A percentile compares a stretch with the other conserved stretches of the same genome.
phyloP scores from a whole-genome alignment of 2,113 vertebrate species.

The Acinonyx jubatus region DNA sequence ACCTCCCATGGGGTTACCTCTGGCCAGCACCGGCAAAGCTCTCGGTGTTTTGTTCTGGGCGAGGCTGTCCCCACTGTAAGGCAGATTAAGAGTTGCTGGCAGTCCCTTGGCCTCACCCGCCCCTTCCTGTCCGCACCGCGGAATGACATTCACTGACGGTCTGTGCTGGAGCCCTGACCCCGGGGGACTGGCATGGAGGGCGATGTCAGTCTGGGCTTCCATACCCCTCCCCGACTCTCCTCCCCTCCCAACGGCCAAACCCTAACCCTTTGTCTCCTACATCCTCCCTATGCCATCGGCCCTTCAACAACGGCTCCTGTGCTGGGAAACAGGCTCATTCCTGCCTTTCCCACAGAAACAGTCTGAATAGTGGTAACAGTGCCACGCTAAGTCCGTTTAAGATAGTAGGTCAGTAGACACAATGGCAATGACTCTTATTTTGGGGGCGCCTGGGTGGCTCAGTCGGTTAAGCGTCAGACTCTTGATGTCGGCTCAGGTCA shows the following conservation, averaged over 20 bases:
- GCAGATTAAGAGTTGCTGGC: not conserved
- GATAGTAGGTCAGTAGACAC: not conserved
- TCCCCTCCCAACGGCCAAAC: not conserved
- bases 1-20: not conserved
- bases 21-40: not conserved
- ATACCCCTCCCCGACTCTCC: not conserved
- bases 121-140: rapidly evolving
- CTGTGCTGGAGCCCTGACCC: not conserved
- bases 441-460: not conserved
- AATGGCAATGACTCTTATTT: not conserved
- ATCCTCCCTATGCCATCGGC: not conserved
- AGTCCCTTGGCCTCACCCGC: not conserved
- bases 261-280: not conserved
- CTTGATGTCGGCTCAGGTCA: not conserved
- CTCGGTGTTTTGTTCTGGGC: not conserved
- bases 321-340: not conserved
- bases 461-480: not conserved
- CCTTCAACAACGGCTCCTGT: not conserved
- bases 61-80: not conserved
- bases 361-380: not conserved
- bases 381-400: not conserved
- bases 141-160: not conserved
- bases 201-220: not conserved
- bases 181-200: rapidly evolving
- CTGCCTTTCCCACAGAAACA: not conserved